A percentile compares a stretch with the other conserved stretches of the same genome.
Evolutionary conservation across 2,888 invertebrate genomes (phyloP).

Genomic region (Empis stercorea): DNA sequence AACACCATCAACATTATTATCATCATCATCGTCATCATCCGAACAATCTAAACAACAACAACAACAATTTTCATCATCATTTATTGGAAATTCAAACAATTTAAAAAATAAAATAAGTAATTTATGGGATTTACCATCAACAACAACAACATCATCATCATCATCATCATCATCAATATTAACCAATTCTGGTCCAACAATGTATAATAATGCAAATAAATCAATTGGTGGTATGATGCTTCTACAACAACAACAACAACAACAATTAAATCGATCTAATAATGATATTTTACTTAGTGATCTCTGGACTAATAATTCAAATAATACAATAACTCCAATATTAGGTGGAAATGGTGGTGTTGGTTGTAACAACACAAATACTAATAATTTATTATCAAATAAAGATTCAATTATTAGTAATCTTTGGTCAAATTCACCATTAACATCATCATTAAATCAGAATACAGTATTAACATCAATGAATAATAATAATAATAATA

Average conservation of each 20-base stretch:
- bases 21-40: neutral
- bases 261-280: constrained; percentile 15
- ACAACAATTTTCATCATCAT: constrained; percentile 10
- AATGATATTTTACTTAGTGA: constrained; percentile 28
- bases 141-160: neutral
- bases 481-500: neutral
- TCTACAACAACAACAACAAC: constrained; percentile 14
- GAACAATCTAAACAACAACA: constrained; percentile 1
- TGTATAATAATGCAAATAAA: constrained; percentile 6
- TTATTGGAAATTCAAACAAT: constrained; percentile 15
- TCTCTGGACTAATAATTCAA: constrained; percentile 27
- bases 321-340: constrained; percentile 1
- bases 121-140: constrained; percentile 28
- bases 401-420: constrained; percentile 7
- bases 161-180: neutral
- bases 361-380: neutral
- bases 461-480: neutral
- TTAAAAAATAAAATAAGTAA: constrained; percentile 22
- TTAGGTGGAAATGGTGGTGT: neutral
- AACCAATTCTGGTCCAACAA: constrained; percentile 6
- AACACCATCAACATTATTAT: constrained; percentile 3
- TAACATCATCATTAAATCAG: too few relatives aligned
- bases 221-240: constrained; percentile 11
- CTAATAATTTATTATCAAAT: neutral
- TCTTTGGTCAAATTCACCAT: constrained; percentile 5